Conservation (phyloP, 64 coral and sea anemone species). For the Pachyseris speciosa region DNA sequence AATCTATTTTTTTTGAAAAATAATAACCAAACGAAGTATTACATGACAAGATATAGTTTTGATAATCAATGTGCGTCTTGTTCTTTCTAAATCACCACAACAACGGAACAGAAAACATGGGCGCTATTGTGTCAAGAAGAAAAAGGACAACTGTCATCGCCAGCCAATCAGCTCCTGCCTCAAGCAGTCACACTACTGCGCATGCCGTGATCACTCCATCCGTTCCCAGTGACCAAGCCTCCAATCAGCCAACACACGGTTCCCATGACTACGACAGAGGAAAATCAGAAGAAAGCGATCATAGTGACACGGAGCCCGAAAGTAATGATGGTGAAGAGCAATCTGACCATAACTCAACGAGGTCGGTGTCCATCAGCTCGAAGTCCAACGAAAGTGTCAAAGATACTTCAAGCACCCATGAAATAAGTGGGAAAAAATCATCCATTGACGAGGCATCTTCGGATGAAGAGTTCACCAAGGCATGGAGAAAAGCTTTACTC, state of each 20-base stretch:
- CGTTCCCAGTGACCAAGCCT: background rate
- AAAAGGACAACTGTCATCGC: background rate
- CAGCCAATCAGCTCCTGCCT: background rate
- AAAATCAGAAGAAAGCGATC: background rate
- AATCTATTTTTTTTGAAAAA: no score
- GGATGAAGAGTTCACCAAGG: conserved; percentile 31
- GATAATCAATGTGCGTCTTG: background rate
- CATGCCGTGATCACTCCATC: background rate
- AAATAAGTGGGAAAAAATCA: background rate
- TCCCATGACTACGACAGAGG: conserved; percentile 4
- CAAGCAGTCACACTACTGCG: background rate
- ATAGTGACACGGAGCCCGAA: background rate
- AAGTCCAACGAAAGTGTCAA: background rate
- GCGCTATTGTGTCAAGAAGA: conserved; percentile 26
- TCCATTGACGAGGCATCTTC: background rate
- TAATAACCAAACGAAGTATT: no score
- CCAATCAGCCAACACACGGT: background rate
- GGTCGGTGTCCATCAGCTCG: background rate
- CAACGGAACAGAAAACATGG: background rate
- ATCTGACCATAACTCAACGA: background rate
- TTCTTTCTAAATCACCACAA: background rate
- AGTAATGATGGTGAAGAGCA: background rate
- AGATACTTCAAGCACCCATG: background rate
- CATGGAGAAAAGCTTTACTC: conserved; percentile 42
- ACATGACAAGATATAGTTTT: no score